Percentiles rank a stretch among this genome's conserved stretches.
phyloP scores from a whole-genome alignment of 2,888 invertebrate species.

The Ommatoiulus sabulosus region DNA sequence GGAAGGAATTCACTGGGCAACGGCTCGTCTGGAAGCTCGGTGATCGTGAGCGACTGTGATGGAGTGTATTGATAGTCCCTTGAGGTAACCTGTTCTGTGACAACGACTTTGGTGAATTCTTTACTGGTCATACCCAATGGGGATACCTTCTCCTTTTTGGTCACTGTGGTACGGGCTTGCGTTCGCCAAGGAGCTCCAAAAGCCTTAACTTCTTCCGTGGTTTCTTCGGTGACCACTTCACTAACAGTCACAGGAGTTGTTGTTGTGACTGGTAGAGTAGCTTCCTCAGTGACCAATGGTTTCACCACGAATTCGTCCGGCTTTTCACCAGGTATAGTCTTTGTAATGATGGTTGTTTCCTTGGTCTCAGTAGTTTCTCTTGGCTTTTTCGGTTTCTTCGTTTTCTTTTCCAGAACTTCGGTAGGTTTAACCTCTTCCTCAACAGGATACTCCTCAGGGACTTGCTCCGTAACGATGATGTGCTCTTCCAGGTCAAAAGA shows the following conservation, averaged over 20 bases:
- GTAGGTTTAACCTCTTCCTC: conserved; percentile 13
- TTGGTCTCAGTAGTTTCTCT: neutral
- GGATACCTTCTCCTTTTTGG: neutral
- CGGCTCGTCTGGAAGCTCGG: neutral
- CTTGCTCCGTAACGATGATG: neutral
- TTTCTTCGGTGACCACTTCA: conserved; percentile 42
- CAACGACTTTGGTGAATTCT: conserved; percentile 27
- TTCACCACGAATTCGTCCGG: neutral
- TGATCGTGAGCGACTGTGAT: conserved; percentile 2
- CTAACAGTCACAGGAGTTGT: neutral
- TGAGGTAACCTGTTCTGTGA: conserved; percentile 8
- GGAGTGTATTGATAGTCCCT: neutral
- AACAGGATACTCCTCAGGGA: conserved; percentile 29
- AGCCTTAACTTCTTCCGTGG: conserved; percentile 4
- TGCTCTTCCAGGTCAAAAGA: neutral
- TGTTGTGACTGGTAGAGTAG: neutral
- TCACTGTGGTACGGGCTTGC: conserved; percentile 4
- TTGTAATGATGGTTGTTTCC: neutral
- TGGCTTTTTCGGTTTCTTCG: conserved; percentile 22
- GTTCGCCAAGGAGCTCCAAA: conserved; percentile 5
- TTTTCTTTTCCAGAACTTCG: conserved; percentile 16
- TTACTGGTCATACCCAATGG: neutral
- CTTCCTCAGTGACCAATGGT: conserved; percentile 32
- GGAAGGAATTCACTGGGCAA: neutral
- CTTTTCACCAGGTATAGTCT: neutral